These are phyloP conservation scores for Protophormia terraenovae DNA, from an alignment of 2,888 invertebrate species.

Conservation along the genomic window DNA sequence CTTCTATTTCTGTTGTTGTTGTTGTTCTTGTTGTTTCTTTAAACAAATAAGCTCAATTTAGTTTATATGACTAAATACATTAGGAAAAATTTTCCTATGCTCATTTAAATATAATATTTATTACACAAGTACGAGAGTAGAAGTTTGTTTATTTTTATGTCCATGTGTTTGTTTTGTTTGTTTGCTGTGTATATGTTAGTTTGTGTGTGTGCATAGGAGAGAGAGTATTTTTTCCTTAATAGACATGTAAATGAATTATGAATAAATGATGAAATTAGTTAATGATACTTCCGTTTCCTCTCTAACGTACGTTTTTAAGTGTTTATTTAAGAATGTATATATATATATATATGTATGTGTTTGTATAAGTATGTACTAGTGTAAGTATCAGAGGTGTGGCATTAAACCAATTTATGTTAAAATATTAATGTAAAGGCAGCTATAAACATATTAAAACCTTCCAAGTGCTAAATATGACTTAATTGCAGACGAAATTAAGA, in stretches of 20 bases:
- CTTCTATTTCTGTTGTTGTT: not conserved
- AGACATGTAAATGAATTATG: slow-evolving; percentile 58
- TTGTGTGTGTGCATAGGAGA: not conserved
- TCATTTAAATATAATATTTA: slow-evolving; percentile 37
- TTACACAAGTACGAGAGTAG: not conserved
- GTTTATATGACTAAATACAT: slow-evolving; percentile 29
- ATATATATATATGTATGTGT: not conserved
- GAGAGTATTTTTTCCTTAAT: slow-evolving; percentile 28
- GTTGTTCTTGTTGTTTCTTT: slow-evolving; percentile 17
- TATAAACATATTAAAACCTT: slow-evolving; percentile 34
- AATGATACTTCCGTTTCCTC: slow-evolving; percentile 62
- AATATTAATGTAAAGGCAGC: slow-evolving; percentile 34
- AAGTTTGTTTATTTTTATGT: not conserved
- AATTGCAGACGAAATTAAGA: slow-evolving; percentile 18
- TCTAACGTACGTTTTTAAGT: slow-evolving; percentile 17
- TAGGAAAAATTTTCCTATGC: slow-evolving; percentile 40
- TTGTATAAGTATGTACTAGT: not conserved
- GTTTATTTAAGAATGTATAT: not conserved
- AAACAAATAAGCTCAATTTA: slow-evolving; percentile 54
- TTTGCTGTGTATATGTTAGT: not conserved
- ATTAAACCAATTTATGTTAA: slow-evolving; percentile 29
- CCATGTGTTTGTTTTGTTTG: not conserved
- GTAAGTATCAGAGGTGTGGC: slow-evolving; percentile 39
- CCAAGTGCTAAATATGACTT: not conserved
- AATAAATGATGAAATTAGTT: slow-evolving; percentile 64